Percentiles rank a stretch among this genome's conserved stretches.
Evolutionary conservation across 2,797 vertebrate species (phyloP).

Genomic region (Pangasius krempfi): DNA sequence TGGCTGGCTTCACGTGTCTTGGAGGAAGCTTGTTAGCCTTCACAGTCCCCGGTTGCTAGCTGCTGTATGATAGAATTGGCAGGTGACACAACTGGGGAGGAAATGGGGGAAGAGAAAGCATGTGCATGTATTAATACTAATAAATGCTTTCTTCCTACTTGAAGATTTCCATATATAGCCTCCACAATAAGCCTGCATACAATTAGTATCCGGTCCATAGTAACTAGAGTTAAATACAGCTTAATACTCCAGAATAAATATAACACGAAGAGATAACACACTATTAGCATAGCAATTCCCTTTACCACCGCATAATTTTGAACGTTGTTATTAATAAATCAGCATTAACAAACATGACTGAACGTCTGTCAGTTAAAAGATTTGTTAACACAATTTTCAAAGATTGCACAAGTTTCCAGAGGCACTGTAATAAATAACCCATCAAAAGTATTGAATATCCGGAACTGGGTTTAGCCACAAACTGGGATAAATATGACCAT

Average conservation of each 20-base stretch:
- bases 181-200: background rate
- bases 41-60: background rate
- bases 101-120: too few relatives aligned
- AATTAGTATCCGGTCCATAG: background rate
- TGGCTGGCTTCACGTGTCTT: background rate
- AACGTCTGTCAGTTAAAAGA: constrained; percentile 7
- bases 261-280: background rate
- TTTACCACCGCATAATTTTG: background rate
- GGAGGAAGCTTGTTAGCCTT: too few relatives aligned
- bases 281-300: background rate
- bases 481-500: constrained; percentile 10
- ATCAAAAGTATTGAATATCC: constrained; percentile 9
- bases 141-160: background rate
- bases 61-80: background rate
- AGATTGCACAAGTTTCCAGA: constrained; percentile 11
- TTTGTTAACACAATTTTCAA: background rate
- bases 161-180: background rate
- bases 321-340: constrained; percentile 25
- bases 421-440: constrained; percentile 25
- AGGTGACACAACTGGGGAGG: background rate
- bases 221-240: background rate
- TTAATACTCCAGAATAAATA: background rate
- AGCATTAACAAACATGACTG: constrained; percentile 16
- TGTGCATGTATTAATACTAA: background rate
- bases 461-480: background rate